phyloP scores from a whole-genome alignment of 2,113 vertebrate genomes.

The Leptodactylus fuscus region DNA sequence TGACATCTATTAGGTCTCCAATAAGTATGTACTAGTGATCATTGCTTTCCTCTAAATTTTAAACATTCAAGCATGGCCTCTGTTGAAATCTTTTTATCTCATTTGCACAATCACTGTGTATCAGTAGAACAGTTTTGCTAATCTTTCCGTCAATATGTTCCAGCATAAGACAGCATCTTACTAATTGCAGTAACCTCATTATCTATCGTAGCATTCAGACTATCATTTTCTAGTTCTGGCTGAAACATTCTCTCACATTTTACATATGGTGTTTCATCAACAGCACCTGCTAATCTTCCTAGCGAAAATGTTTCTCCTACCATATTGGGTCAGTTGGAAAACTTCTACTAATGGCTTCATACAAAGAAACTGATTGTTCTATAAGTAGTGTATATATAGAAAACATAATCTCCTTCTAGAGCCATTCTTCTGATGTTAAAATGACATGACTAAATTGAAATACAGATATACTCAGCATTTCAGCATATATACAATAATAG shows the following conservation, averaged over 20 bases:
- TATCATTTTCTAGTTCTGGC: not conserved
- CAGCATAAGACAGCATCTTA: not conserved
- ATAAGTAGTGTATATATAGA: no score
- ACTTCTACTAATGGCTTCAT: not conserved
- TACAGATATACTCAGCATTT: no score
- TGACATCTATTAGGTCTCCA: no score
- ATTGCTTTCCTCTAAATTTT: no score
- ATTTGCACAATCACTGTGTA: not conserved
- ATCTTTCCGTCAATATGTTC: not conserved
- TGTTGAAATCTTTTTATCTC: no score
- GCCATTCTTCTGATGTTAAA: no score
- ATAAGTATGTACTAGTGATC: no score
- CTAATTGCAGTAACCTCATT: slow-evolving; percentile 8
- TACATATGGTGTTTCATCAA: not conserved
- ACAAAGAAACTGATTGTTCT: no score
- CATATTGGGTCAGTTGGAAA: not conserved
- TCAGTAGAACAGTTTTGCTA: not conserved
- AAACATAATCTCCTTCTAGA: no score
- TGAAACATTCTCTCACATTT: not conserved
- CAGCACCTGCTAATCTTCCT: not conserved
- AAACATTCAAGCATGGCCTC: no score
- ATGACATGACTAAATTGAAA: no score
- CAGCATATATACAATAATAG: no score
- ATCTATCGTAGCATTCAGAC: not conserved
- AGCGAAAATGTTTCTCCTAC: not conserved